Conservation (phyloP, 2,797 vertebrate species). For the Gallirallus australis region DNA sequence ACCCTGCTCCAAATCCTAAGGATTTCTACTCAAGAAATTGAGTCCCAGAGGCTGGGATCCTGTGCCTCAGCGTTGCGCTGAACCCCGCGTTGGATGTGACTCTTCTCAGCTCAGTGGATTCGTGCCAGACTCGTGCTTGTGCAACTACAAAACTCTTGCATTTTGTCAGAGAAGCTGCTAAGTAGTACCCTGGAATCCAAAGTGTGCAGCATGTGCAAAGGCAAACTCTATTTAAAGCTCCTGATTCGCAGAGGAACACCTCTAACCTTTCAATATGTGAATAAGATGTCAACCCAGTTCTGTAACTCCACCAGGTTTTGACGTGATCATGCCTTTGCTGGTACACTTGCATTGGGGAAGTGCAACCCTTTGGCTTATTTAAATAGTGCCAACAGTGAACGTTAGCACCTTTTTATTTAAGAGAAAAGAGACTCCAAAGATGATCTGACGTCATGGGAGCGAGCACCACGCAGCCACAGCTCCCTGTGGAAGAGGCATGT, state of each 20-base stretch:
- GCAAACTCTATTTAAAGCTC: neutral
- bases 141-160: neutral
- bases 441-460: neutral
- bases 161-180: neutral
- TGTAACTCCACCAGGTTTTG: neutral
- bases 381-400: neutral
- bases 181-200: neutral
- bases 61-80: accelerated
- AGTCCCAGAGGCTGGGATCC: neutral
- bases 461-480: neutral
- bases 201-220: neutral
- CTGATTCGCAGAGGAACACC: neutral
- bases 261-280: conserved; percentile 35
- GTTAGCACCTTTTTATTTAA: conserved; percentile 7
- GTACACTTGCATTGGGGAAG: neutral
- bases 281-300: conserved; percentile 30
- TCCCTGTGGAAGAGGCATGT: neutral
- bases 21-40: no score
- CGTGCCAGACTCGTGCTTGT: neutral
- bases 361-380: neutral
- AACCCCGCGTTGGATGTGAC: accelerated
- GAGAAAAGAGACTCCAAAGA: neutral
- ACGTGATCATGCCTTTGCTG: neutral
- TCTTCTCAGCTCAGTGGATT: accelerated
- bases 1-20: neutral